Evolutionary conservation across 2,888 invertebrate species (phyloP), one percentile per base, ranked within the genome.

Genomic region (Agriopis aurantiaria): DNA sequence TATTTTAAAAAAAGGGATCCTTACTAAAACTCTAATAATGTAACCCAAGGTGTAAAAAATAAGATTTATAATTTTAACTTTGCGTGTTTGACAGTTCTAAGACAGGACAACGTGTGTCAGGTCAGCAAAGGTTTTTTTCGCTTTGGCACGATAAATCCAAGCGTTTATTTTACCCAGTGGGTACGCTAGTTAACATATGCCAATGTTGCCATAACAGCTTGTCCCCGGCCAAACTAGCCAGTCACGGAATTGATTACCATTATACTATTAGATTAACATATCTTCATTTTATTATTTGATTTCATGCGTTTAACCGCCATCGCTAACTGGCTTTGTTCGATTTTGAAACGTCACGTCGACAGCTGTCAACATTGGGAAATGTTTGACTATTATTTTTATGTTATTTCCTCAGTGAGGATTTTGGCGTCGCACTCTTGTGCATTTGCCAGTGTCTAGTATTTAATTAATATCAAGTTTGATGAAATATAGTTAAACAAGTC

Each of bases 201-300:
- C 43, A 8, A 45, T 41, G 58, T 49, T 40, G 52, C 59, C 40
- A 46, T 69, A 72, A 80, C 81, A 78, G 73, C 71, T 78, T 77
- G 79, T 76, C 76, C 75, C 73, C 71, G 67, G 64, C 60, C 48
- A 65, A 64, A 60, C 10, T 65, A 58, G 75, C 75, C 56, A 75
- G 75, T 79, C 79, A 79, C 71, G 63, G 60, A 66, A 76, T 76
- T 72, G 74, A 79, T 79, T 76, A 73, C 52, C 69, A 69, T 69
- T 55, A 60, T 51, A 65, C 69, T 43, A 53, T 65, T 65, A 56
- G 64, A 69, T 69, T 69, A 64, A 59, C 55, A 69, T n/a, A n/a
- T 69, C 60, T 65, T 33, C 11, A 60, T 61, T 59, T 43, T 17
- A 55, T 65, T 64, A 53, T 65, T 61, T 60, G 41, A 56, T 57